Evolutionary conservation across 92 coral and sea anemone species (phyloP).

Genomic region (Porites rus): DNA sequence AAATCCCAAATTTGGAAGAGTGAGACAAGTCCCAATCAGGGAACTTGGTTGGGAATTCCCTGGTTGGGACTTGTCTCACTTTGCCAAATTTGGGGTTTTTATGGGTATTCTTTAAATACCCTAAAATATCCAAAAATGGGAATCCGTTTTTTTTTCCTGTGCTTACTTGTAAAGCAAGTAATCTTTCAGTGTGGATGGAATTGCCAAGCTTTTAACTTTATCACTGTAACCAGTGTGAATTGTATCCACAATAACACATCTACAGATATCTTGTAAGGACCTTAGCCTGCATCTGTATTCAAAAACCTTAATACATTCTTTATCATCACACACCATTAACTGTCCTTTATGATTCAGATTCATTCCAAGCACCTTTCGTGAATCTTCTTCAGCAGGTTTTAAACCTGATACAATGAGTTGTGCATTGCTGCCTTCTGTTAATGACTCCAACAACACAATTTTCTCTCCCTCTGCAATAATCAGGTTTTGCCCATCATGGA

Average conservation of each 20-base stretch:
- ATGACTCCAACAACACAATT: conserved; percentile 55
- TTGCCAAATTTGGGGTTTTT: too few relatives aligned
- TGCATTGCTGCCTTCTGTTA: conserved; percentile 50
- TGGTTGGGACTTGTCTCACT: too few relatives aligned
- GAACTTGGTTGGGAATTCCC: too few relatives aligned
- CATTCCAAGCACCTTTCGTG: background rate
- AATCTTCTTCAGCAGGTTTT: conserved; percentile 22
- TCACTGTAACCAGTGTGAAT: background rate
- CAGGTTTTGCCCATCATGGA: conserved; percentile 58
- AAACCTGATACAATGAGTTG: conserved; percentile 49
- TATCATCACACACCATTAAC: conserved; percentile 47
- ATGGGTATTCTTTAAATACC: too few relatives aligned
- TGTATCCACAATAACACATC: background rate
- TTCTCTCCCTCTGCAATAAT: conserved; percentile 37
- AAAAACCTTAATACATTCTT: conserved; percentile 25
- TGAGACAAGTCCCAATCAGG: too few relatives aligned
- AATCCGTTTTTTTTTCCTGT: too few relatives aligned
- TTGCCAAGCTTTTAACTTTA: background rate
- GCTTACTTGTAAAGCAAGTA: conserved; percentile 20
- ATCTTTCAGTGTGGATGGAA: conserved; percentile 18
- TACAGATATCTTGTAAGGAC: background rate
- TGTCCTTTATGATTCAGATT: conserved; percentile 43
- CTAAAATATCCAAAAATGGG: too few relatives aligned
- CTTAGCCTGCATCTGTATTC: conserved; percentile 14
- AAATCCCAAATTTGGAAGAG: too few relatives aligned